These are phyloP conservation scores for Heptranchias perlo DNA, from an alignment of 2,113 vertebrate species.

Conservation along the genomic window DNA sequence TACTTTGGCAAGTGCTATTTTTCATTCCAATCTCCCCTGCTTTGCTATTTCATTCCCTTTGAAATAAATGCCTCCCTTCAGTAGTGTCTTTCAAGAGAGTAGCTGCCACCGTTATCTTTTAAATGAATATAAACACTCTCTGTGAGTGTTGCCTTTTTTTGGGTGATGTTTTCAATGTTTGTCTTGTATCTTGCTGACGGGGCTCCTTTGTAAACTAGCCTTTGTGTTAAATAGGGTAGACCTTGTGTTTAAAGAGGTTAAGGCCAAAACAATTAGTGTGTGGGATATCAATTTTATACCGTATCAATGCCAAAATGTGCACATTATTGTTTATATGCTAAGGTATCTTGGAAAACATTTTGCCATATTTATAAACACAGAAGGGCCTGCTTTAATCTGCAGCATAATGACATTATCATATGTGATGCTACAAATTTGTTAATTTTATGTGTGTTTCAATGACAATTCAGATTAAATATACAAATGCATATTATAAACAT, in stretches of 20 bases:
- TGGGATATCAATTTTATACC: not conserved
- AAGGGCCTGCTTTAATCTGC: not conserved
- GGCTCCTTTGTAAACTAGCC: not conserved
- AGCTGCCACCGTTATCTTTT: not conserved
- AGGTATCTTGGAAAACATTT: not conserved
- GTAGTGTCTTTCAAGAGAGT: not conserved
- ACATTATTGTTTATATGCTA: not conserved
- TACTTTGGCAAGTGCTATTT: not conserved
- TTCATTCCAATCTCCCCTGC: not conserved
- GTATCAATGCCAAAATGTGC: not conserved
- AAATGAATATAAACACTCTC: not conserved
- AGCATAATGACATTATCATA: not conserved
- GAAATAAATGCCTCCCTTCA: slow-evolving; percentile 2
- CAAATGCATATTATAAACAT: not conserved
- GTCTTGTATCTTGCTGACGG: not conserved
- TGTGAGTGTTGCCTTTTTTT: not conserved
- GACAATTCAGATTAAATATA: not conserved
- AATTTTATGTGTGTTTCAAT: not conserved
- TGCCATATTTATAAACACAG: not conserved
- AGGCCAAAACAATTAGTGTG: not conserved
- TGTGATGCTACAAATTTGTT: not conserved
- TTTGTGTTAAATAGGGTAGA: not conserved
- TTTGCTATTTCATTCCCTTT: not conserved
- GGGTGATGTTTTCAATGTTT: not conserved
- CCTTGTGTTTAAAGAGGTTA: not conserved